Percentiles rank a stretch among this genome's conserved stretches.
phyloP scores from a whole-genome alignment of 2,888 invertebrate genomes.

The Eupithecia insigniata region DNA sequence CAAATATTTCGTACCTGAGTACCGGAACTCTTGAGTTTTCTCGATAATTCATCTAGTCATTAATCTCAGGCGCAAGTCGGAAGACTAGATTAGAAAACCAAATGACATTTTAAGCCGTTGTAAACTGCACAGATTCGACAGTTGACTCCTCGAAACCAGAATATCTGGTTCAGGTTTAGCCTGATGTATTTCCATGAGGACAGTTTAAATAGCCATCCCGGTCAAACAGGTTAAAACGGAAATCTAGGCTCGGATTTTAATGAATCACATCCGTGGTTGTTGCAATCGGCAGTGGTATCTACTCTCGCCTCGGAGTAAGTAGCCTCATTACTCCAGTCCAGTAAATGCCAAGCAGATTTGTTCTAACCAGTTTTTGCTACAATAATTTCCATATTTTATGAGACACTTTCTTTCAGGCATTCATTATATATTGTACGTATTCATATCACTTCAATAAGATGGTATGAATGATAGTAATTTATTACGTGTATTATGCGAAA shows the following conservation, averaged over 20 bases:
- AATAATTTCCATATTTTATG: constrained; percentile 30
- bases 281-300: constrained; percentile 56
- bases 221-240: constrained; percentile 77
- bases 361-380: constrained; percentile 26
- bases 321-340: constrained; percentile 56
- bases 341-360: constrained; percentile 44
- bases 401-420: constrained; percentile 24
- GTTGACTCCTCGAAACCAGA: constrained; percentile 36
- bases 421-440: not conserved
- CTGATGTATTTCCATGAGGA: constrained; percentile 50
- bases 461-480: constrained; percentile 8
- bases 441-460: constrained; percentile 10
- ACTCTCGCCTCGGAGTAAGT: constrained; percentile 50
- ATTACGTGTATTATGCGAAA: not conserved
- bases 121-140: constrained; percentile 41
- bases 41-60: not conserved
- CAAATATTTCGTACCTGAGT: constrained; percentile 15
- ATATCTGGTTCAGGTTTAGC: constrained; percentile 41
- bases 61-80: constrained; percentile 33
- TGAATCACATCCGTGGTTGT: constrained; percentile 75
- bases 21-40: constrained; percentile 8
- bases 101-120: constrained; percentile 38
- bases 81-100: constrained; percentile 44
- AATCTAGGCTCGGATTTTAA: constrained; percentile 73
- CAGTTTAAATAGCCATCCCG: constrained; percentile 54